A percentile compares a stretch with the other conserved stretches of the same genome.
phyloP scores from a whole-genome alignment of 2,113 vertebrate species.

The Rissa tridactyla region DNA sequence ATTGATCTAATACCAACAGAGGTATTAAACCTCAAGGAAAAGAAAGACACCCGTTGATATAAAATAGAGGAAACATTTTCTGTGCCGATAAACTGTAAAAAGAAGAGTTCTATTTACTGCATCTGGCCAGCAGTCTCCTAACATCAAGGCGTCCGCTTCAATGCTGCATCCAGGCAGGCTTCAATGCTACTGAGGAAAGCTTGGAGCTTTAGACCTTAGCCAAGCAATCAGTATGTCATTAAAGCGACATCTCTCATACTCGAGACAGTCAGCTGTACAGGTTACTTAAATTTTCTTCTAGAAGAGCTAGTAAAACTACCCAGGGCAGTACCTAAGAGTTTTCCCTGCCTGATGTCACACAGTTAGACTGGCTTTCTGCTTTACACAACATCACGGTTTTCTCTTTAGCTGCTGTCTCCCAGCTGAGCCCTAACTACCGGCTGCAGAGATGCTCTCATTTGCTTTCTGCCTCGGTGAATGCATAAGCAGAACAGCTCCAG shows the following conservation, averaged over 20 bases:
- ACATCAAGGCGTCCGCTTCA: neutral
- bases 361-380: neutral
- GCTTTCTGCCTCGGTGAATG: neutral
- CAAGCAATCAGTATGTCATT: neutral
- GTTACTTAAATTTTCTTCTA: neutral
- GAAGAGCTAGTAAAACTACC: neutral
- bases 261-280: neutral
- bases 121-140: neutral
- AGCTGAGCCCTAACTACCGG: neutral
- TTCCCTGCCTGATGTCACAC: accelerated
- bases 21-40: neutral
- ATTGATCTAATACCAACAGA: neutral
- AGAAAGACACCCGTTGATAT: neutral
- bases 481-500: neutral
- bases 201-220: neutral
- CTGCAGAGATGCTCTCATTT: neutral
- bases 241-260: neutral
- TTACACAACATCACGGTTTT: neutral
- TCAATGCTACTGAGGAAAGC: neutral
- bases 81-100: neutral
- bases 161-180: neutral
- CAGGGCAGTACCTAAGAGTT: neutral
- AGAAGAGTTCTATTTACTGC: neutral
- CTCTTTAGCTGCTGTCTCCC: neutral
- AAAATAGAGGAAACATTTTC: neutral